Conservation (phyloP, 92 coral and sea anemone species). For the Isaurus tuberculatus region DNA sequence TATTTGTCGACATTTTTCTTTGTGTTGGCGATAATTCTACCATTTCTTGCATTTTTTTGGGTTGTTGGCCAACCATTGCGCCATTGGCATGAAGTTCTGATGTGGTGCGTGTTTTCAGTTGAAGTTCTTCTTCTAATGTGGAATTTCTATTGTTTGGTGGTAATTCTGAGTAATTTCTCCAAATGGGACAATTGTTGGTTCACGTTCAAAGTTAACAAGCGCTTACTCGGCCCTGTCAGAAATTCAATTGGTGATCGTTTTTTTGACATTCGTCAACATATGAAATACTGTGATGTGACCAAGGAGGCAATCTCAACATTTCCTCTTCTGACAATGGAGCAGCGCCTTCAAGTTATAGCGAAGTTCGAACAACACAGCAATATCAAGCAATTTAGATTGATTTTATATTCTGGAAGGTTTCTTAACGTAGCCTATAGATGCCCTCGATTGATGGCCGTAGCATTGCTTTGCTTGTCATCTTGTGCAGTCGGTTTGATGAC, state of each 20-base stretch:
- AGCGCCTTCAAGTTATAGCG: slow-evolving; percentile 1
- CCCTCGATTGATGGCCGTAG: slow-evolving; percentile 39
- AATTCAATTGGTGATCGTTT: slow-evolving; percentile 41
- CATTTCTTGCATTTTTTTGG: slow-evolving; percentile 16
- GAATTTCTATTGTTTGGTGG: slow-evolving; percentile 29
- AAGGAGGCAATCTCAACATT: slow-evolving; percentile 13
- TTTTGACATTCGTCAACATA: slow-evolving; percentile 39
- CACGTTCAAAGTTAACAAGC: slow-evolving; percentile 38
- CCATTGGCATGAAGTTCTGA: slow-evolving; percentile 38
- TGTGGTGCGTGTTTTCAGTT: slow-evolving; percentile 36
- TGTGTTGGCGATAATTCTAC: slow-evolving; percentile 16
- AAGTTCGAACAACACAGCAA: slow-evolving; percentile 31
- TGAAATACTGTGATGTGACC: slow-evolving; percentile 43
- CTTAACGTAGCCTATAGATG: slow-evolving; percentile 43
- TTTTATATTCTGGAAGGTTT: slow-evolving; percentile 38
- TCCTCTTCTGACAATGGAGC: slow-evolving; percentile 30
- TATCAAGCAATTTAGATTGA: slow-evolving; percentile 27
- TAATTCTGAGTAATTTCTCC: slow-evolving; percentile 33
- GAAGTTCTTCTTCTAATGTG: slow-evolving; percentile 33
- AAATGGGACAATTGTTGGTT: slow-evolving; percentile 43
- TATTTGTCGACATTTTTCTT: slow-evolving; percentile 29
- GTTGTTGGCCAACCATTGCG: slow-evolving; percentile 24
- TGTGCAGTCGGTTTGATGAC: slow-evolving; percentile 42
- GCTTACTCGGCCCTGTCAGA: slow-evolving; percentile 32
- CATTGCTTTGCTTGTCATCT: slow-evolving; percentile 17